Percentiles rank a stretch among this genome's conserved stretches.
These are phyloP conservation scores for Lucilia cuprina DNA, from an alignment of 1,140 invertebrate species.

Conservation along the genomic window DNA sequence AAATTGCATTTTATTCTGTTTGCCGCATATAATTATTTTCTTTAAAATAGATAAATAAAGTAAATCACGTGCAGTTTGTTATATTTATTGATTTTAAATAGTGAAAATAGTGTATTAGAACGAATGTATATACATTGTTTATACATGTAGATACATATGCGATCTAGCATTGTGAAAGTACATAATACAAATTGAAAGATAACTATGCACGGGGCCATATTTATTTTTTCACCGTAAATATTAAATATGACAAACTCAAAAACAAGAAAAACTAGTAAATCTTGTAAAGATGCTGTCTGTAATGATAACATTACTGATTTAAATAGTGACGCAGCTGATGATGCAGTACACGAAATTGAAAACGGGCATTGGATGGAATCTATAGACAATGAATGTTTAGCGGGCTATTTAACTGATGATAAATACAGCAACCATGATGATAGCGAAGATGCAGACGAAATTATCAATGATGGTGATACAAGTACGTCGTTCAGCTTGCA, in stretches of 20 bases:
- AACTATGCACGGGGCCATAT: too few relatives aligned
- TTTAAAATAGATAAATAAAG: too few relatives aligned
- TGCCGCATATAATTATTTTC: too few relatives aligned
- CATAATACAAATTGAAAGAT: background rate
- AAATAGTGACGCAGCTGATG: background rate
- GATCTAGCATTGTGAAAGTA: background rate
- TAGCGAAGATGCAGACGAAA: conserved; percentile 42
- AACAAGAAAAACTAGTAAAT: background rate
- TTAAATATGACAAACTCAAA: background rate
- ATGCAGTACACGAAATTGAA: background rate
- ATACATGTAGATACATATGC: background rate
- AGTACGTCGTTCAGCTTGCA: conserved; percentile 57
- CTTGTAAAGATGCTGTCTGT: background rate
- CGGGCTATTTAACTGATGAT: background rate
- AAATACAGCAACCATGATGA: background rate
- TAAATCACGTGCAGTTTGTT: too few relatives aligned
- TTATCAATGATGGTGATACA: conserved; percentile 45
- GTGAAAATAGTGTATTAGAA: too few relatives aligned
- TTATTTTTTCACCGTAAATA: background rate
- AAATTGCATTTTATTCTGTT: too few relatives aligned
- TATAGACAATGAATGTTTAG: background rate
- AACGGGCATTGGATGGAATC: background rate
- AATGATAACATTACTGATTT: background rate
- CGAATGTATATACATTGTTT: background rate
- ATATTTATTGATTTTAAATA: too few relatives aligned